Evolutionary conservation across 2,797 vertebrate genomes (phyloP).

Genomic region (Trachurus trachurus): DNA sequence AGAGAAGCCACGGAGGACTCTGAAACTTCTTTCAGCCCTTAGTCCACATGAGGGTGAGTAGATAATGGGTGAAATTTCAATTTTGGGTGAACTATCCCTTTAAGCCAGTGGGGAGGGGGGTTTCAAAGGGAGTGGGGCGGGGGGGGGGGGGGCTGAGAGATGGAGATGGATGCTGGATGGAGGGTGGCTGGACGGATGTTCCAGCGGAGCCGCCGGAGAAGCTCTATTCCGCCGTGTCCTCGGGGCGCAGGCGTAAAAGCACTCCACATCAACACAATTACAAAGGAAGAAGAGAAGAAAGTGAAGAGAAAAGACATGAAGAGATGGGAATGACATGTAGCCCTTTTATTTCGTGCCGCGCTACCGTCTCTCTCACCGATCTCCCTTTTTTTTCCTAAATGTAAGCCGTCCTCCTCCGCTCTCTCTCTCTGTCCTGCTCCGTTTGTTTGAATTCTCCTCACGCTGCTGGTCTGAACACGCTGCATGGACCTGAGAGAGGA

Average conservation of each 20-base stretch:
- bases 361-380: constrained; percentile 11
- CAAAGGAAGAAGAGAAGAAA: constrained; percentile 47
- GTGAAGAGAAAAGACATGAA: constrained; percentile 33
- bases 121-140: background rate
- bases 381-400: background rate
- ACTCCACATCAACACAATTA: constrained; percentile 59
- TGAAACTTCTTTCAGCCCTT: too few relatives aligned
- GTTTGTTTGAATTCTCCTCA: constrained; percentile 26
- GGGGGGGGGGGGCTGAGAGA: background rate
- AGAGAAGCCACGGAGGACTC: too few relatives aligned
- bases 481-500: background rate
- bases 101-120: constrained; percentile 2
- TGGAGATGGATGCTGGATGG: background rate
- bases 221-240: constrained; percentile 33
- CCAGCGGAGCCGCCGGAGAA: background rate
- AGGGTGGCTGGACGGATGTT: background rate
- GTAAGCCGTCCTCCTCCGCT: constrained; percentile 5
- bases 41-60: too few relatives aligned
- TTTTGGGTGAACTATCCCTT: too few relatives aligned
- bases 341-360: constrained; percentile 33
- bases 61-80: too few relatives aligned
- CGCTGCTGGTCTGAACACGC: background rate
- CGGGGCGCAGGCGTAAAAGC: constrained; percentile 36
- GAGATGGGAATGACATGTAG: constrained; percentile 56
- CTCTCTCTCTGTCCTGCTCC: background rate